Evolutionary conservation across 2,888 invertebrate genomes (phyloP), one percentile per base, ranked within the genome.

Genomic region (Gymnocheta viridis): DNA sequence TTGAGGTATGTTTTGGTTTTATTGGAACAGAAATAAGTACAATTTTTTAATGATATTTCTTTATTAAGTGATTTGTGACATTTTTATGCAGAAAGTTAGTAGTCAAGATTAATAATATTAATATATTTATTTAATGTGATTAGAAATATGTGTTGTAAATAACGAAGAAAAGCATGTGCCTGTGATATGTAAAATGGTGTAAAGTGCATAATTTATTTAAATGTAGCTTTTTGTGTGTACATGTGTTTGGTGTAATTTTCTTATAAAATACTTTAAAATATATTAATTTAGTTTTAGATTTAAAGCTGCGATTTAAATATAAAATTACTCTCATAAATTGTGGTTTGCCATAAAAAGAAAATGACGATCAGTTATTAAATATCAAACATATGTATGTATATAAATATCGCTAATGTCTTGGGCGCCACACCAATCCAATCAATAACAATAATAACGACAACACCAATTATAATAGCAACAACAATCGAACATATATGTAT

Each of bases 1-100:
- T 38, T 69, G 85, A 85, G 85, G 85, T 85, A 85, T 66, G 85
- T 85, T 54, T 60, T 22, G 1, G 9, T 54, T 41, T 12, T 38
- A 19, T 29, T 29, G 24, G 27, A 35, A 58, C 51, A 44, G n/a
- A 51, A 27, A 66, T 35, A 24, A n/a, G 10, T 29, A 38, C 32
- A 9, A 12, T 3, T 47, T 47, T 19, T 47, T 19, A 56, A 77
- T 44, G 35, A 54, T 73, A 22, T 76, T 35, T 56, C n/a, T n/a
- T n/a, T n/a, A n/a, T 49, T 17, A 62, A 77, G 29, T 77, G 83
- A 80, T 62, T 51, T 80, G 76, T 73, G 47, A 9, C 49, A 47
- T 56, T 44, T 4, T 17, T 24, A 38, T 7, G 14, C 62, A 22
- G 2, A 47, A 49, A 60, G 49, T 35, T 24, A 35, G 60, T 77